Conservation (phyloP, 2,113 vertebrate species). For the Microtus pennsylvanicus region DNA sequence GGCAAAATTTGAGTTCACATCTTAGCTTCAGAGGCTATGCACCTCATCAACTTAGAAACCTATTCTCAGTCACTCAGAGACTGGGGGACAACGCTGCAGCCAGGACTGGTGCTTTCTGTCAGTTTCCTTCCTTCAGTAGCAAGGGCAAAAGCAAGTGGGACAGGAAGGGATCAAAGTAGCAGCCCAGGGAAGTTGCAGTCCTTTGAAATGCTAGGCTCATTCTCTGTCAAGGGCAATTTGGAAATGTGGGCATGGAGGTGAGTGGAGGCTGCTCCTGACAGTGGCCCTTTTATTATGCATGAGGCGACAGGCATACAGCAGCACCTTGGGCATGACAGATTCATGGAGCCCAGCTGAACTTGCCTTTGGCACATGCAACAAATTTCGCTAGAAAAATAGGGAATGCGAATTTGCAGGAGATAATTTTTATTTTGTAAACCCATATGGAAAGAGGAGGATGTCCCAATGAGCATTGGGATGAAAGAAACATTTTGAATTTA, state of each 20-base stretch:
- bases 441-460: conserved; percentile 17
- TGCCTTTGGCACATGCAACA: background rate
- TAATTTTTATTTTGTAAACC: conserved; percentile 67
- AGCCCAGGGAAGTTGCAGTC: background rate
- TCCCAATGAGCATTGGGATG: conserved; percentile 44
- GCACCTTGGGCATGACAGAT: conserved; percentile 52
- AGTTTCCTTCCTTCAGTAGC: conserved; percentile 2
- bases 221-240: conserved; percentile 71
- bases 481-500: conserved; percentile 42
- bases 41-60: background rate
- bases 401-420: conserved; percentile 22
- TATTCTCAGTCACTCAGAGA: background rate
- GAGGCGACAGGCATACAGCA: conserved; percentile 15
- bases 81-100: no score
- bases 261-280: background rate
- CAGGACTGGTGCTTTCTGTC: background rate
- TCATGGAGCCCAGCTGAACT: conserved; percentile 55
- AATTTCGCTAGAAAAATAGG: conserved; percentile 34
- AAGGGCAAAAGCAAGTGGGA: background rate
- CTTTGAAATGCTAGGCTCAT: conserved; percentile 51
- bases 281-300: conserved; percentile 4
- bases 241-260: conserved; percentile 57
- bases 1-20: background rate
- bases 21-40: background rate
- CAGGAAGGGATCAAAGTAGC: background rate